Evolutionary conservation across 2,888 invertebrate genomes (phyloP), one percentile per base, ranked within the genome.

Genomic region (Ophion ellenae): DNA sequence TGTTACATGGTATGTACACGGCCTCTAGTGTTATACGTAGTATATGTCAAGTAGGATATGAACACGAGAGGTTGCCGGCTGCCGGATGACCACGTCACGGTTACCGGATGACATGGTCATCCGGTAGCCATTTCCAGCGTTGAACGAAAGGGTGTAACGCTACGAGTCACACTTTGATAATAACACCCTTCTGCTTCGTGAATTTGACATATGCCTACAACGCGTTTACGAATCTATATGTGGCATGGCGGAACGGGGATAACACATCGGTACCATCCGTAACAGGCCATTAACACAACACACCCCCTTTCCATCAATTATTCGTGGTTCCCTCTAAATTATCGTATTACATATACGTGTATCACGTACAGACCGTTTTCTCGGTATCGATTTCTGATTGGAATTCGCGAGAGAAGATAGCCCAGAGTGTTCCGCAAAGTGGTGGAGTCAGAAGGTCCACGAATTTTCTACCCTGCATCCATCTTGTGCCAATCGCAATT

Each of bases 201-300:
- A 5, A 57, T 20, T 17, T 17, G 67, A 67, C 67, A 57, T 14
- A 77, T 67, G 67, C 32, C 40, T 64, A 66, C 47, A 20, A 47
- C 36, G 20, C 57, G 47, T 61, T 61, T 61, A 53, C 24, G 24
- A 3, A 61, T 61, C 20, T 61, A 20, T 63, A 14, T 63, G 32
- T 67, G 73, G 66, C 64, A 61, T 67, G 74, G 69, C 45, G 81
- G 63, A 73, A 78, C 77, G n/a, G 28, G 70, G 78, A 82, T 85
- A 85, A 85, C 71, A 64, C 75, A 79, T 69, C 64, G 45, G 59
- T 24, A 81, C 73, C 77, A 64, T 78, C 73, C 36, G 73, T 85
- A 75, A 82, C 79, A 57, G 85, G 79, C 85, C 85, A 82, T 82
- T 85, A 85, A 75, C 82, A 71, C 76, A 20, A 24, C 69, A 69